Percentiles rank a stretch among this genome's conserved stretches.
phyloP scores from a whole-genome alignment of 2,113 vertebrate species.

The Ahaetulla prasina region DNA sequence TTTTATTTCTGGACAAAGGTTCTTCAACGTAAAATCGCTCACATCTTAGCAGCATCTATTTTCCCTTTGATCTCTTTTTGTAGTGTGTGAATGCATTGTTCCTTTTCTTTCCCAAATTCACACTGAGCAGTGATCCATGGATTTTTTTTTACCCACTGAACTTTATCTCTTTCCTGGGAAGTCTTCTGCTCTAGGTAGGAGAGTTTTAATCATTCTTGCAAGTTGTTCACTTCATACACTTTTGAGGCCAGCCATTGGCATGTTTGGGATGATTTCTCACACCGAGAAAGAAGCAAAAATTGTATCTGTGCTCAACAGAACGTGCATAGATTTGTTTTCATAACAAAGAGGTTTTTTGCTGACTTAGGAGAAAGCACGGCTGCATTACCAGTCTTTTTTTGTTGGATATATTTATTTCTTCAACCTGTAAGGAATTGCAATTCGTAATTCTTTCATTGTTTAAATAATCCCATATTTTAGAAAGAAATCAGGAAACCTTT shows the following conservation, averaged over 20 bases:
- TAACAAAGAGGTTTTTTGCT: background rate
- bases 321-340: rapidly evolving
- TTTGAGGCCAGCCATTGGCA: background rate
- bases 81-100: background rate
- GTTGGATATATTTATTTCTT: background rate
- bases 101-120: background rate
- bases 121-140: background rate
- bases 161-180: background rate
- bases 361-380: background rate
- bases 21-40: background rate
- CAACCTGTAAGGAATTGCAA: background rate
- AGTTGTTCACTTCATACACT: background rate
- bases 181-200: background rate
- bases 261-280: background rate
- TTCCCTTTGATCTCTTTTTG: background rate
- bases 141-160: too few species aligned
- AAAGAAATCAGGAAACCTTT: background rate
- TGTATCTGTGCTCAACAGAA: rapidly evolving
- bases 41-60: background rate
- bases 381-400: background rate
- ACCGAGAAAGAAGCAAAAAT: background rate
- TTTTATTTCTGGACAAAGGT: background rate
- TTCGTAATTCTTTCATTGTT: background rate
- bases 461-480: background rate
- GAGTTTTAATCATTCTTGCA: background rate